These are phyloP conservation scores for Junco hyemalis DNA, from an alignment of 2,113 vertebrate species.

Conservation along the genomic window DNA sequence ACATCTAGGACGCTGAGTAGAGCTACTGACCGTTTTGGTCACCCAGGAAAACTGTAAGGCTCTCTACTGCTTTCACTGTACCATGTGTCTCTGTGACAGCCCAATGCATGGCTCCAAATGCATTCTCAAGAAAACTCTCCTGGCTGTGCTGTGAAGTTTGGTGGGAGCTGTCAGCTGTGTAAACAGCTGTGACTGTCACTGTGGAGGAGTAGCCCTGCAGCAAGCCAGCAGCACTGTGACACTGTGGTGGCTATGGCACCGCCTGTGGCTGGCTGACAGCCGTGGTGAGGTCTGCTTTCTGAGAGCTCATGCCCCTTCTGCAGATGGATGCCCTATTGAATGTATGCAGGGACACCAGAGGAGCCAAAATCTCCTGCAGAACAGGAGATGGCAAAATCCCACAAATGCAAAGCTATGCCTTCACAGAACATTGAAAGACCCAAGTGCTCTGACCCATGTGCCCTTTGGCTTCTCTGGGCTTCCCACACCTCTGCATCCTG, in stretches of 20 bases:
- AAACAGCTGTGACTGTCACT: fast-evolving
- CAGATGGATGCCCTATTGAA: fast-evolving
- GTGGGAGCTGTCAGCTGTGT: fast-evolving
- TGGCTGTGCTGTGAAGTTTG: background rate
- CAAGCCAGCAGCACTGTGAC: background rate
- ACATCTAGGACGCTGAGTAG: background rate
- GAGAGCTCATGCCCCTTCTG: background rate
- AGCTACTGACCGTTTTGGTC: background rate
- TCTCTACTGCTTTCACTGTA: background rate
- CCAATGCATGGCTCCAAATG: background rate
- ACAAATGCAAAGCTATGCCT: background rate
- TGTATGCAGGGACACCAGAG: background rate
- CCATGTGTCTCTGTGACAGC: fast-evolving
- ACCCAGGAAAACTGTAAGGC: background rate
- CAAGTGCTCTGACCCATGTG: fast-evolving
- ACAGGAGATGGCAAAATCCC: background rate
- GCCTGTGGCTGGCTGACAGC: fast-evolving
- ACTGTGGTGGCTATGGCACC: background rate
- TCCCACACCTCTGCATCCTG: background rate
- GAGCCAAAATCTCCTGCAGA: background rate
- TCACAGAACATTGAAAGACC: background rate
- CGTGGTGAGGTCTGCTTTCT: background rate
- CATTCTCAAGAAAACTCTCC: background rate
- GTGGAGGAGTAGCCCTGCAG: background rate
- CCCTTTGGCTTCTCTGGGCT: background rate